Conservation (phyloP, 2,888 invertebrate species). For the Chloroclysta siterata region DNA sequence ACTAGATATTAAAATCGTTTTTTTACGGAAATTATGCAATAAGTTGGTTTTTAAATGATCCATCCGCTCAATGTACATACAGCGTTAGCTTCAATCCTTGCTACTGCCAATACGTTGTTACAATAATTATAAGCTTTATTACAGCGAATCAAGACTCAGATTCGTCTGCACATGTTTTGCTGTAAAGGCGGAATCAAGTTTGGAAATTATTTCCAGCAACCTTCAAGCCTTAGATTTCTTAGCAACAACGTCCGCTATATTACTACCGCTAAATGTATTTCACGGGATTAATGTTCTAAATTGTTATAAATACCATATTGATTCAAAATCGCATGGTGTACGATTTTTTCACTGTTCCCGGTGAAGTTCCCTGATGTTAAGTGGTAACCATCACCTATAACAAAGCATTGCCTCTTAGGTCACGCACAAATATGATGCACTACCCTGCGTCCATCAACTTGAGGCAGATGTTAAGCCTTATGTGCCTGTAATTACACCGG, state of each 20-base stretch:
- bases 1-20: too few species aligned
- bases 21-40: too few species aligned
- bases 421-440: too few species aligned
- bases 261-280: conserved; percentile 1
- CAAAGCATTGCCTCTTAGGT: too few species aligned
- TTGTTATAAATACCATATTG: not conserved
- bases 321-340: not conserved
- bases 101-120: conserved; percentile 58
- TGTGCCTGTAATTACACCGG: too few species aligned
- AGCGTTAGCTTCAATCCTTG: conserved; percentile 62
- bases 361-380: too few species aligned
- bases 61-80: conserved; percentile 24
- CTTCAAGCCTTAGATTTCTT: conserved; percentile 42
- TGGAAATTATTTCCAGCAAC: conserved; percentile 82
- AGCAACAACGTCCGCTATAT: not conserved
- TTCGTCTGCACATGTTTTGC: conserved; percentile 49
- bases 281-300: not conserved
- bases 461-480: too few species aligned
- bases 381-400: too few species aligned
- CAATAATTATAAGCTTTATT: conserved; percentile 54
- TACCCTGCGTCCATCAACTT: too few species aligned
- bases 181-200: conserved; percentile 81
- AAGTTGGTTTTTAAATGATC: not conserved
- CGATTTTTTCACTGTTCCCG: too few species aligned
- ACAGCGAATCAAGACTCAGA: conserved; percentile 40